Conservation (phyloP, 2,797 vertebrate species). For the Poecilia wingei region DNA sequence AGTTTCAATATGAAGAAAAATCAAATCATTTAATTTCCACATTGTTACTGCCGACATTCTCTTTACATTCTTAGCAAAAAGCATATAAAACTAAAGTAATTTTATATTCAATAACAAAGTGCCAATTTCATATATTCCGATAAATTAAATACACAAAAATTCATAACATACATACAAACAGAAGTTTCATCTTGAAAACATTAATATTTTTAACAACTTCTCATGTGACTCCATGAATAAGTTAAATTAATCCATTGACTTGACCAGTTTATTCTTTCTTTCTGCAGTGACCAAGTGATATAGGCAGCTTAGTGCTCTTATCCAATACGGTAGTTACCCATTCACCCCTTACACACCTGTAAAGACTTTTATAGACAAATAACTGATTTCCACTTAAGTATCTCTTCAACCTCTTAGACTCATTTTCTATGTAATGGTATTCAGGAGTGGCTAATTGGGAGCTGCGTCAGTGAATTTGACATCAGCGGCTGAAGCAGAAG, state of each 20-base stretch:
- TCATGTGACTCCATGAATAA: conserved; percentile 16
- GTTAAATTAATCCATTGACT: conserved; percentile 28
- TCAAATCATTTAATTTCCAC: not conserved
- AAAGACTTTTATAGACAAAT: not conserved
- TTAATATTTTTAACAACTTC: conserved; percentile 13
- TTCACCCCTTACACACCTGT: conserved; percentile 3
- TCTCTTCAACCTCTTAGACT: conserved; percentile 22
- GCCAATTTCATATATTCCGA: conserved; percentile 85
- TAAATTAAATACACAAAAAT: conserved; percentile 91
- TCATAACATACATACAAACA: conserved; percentile 66
- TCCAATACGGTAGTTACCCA: not conserved
- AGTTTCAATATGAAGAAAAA: conserved; percentile 14
- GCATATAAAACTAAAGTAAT: conserved; percentile 42
- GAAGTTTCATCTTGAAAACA: conserved; percentile 39
- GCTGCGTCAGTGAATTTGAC: conserved; percentile 89
- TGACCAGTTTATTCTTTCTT: conserved; percentile 13
- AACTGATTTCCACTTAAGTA: conserved; percentile 17
- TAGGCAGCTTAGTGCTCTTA: conserved; percentile 11
- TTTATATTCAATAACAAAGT: conserved; percentile 87
- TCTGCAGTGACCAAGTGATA: conserved; percentile 13
- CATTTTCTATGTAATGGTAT: conserved; percentile 32
- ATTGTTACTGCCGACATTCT: conserved; percentile 8
- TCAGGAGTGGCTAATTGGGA: conserved; percentile 91
- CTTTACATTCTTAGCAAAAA: conserved; percentile 24
- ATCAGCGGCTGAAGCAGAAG: conserved; percentile 90